phyloP scores from a whole-genome alignment of 2,888 invertebrate species.

The Phlogophora meticulosa region DNA sequence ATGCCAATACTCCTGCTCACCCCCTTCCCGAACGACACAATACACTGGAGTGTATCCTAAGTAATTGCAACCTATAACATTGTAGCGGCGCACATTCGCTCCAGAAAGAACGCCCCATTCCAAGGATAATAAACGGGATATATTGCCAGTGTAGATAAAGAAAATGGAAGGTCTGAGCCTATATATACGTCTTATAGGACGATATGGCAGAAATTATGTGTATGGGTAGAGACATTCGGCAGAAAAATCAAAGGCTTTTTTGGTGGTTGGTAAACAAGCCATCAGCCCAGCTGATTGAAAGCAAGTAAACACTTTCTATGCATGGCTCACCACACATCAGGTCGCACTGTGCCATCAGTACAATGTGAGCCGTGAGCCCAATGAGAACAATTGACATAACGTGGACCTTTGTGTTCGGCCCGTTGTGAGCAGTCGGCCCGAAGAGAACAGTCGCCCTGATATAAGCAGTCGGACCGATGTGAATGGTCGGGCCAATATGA shows the following conservation, averaged over 20 bases:
- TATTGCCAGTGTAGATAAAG: conserved; percentile 53
- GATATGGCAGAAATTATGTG: conserved; percentile 30
- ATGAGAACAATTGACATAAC: too few relatives aligned
- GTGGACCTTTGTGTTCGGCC: too few relatives aligned
- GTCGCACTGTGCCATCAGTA: too few relatives aligned
- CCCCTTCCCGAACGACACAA: conserved; percentile 36
- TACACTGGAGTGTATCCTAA: conserved; percentile 49
- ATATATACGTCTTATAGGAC: conserved; percentile 15
- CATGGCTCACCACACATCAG: too few relatives aligned
- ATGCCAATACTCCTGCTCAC: conserved; percentile 5
- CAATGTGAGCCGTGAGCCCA: neutral
- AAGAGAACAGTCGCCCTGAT: too few relatives aligned
- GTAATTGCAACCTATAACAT: conserved; percentile 60
- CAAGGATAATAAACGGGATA: conserved; percentile 58
- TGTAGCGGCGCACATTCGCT: conserved; percentile 53
- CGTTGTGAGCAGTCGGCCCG: neutral
- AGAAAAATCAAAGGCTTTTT: neutral
- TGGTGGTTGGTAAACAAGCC: neutral
- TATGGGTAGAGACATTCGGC: neutral
- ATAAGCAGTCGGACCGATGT: neutral
- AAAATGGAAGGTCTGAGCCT: conserved; percentile 34
- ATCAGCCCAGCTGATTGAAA: neutral
- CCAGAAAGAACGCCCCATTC: conserved; percentile 55
- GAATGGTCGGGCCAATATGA: neutral
- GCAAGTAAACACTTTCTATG: neutral